Conservation (phyloP, 2,113 vertebrate genomes). For the Sinocyclocheilus anophthalmus region DNA sequence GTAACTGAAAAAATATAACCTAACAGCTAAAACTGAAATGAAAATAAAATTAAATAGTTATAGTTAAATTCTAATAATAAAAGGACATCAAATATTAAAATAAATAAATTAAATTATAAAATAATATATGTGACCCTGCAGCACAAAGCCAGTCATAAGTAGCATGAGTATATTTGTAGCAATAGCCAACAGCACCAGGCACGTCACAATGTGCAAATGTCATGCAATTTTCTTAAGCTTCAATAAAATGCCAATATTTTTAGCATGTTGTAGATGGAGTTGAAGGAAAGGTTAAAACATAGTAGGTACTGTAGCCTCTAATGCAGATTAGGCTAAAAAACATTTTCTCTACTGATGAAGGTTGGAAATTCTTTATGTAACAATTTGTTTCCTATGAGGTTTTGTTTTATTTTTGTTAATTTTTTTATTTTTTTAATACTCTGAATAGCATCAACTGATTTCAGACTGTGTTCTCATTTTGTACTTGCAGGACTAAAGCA, state of each 20-base stretch:
- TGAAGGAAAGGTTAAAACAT: too few relatives aligned
- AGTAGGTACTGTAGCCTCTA: not conserved
- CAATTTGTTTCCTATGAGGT: not conserved
- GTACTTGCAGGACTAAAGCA: slow-evolving; percentile 11
- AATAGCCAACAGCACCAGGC: not conserved
- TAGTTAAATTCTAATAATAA: too few relatives aligned
- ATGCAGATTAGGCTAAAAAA: not conserved
- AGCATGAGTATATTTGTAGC: too few relatives aligned
- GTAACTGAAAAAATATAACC: too few relatives aligned
- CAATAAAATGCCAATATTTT: not conserved
- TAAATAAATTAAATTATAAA: too few relatives aligned
- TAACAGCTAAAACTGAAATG: too few relatives aligned
- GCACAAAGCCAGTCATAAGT: too few relatives aligned
- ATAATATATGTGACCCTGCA: too few relatives aligned
- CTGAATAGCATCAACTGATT: not conserved
- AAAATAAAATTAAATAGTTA: too few relatives aligned
- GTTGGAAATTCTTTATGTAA: not conserved
- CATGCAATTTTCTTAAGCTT: slow-evolving; percentile 1
- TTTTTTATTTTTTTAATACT: not conserved
- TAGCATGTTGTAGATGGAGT: not conserved
- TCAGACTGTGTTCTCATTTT: not conserved
- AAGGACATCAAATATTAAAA: too few relatives aligned
- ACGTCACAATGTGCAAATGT: not conserved
- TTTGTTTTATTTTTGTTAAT: not conserved
- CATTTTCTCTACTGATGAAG: not conserved